Evolutionary conservation across 2,888 invertebrate species (phyloP).

Genomic region (Synergus japonicus): DNA sequence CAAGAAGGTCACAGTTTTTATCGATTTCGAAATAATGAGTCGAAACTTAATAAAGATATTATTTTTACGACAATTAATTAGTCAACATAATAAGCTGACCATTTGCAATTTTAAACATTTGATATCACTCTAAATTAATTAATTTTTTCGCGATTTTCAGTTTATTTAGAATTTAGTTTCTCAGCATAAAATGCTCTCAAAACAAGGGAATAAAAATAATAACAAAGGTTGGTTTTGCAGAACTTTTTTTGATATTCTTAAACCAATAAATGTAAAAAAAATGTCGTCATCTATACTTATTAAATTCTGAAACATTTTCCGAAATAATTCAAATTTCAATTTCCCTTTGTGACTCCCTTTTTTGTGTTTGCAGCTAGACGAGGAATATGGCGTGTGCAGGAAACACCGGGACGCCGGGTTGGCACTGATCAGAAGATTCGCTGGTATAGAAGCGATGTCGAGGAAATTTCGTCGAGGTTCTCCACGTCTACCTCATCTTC

Average conservation of each 20-base stretch:
- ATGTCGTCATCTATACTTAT: too few relatives aligned
- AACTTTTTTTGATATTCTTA: too few relatives aligned
- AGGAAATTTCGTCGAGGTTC: conserved; percentile 49
- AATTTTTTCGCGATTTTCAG: too few relatives aligned
- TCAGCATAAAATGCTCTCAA: too few relatives aligned
- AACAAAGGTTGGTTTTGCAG: too few relatives aligned
- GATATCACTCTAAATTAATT: too few relatives aligned
- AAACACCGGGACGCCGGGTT: conserved; percentile 28
- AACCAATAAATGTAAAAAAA: too few relatives aligned
- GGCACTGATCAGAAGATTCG: conserved; percentile 10
- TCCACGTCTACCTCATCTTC: conserved; percentile 42
- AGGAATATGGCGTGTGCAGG: conserved; percentile 50
- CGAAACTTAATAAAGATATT: neutral
- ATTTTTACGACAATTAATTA: neutral
- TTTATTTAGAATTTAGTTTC: too few relatives aligned
- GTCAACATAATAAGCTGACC: neutral
- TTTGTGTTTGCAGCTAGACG: conserved; percentile 54
- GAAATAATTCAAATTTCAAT: neutral
- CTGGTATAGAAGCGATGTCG: conserved; percentile 50
- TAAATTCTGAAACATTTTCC: too few relatives aligned
- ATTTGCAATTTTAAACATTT: neutral
- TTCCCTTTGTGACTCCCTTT: conserved; percentile 9
- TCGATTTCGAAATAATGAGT: neutral
- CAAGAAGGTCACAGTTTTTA: too few relatives aligned
- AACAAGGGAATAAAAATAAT: too few relatives aligned